Evolutionary conservation across 2,888 invertebrate species (phyloP), one percentile per base, ranked within the genome.

Genomic region (Epinotia ramella): DNA sequence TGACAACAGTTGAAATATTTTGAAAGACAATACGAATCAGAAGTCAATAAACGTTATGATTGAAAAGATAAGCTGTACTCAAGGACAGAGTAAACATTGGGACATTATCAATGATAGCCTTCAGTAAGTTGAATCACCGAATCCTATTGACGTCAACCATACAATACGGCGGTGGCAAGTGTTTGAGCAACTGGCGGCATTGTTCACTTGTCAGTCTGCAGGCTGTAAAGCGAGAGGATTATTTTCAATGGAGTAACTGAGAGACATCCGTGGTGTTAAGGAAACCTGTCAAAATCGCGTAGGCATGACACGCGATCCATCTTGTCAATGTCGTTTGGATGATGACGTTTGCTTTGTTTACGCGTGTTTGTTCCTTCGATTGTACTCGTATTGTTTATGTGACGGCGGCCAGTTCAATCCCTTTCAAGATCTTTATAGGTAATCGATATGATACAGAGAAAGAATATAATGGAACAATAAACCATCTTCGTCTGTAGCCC

Each of bases 81-180:
- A 65, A 71, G 70, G 70, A 40, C 16, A 18, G 46, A 33, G 65
- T 71, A 75, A 65, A 75, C 70, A 75, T 70, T 53, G 53, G 28
- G 70, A 59, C 60, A 71, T 46, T 66, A 71, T 75, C 53, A 65
- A 71, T 66, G 53, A 72, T 57, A 76, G 75, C 76, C 67, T 66
- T 72, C 72, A 67, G 67, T 63, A 67, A 20, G 57, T 57, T 59
- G 71, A 76, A 77, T 40, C 46, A 73, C 74, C 73, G 64, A 70
- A 75, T 76, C 63, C 44, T 63, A 73, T 78, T 79, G 77, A 80
- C 78, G 77, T 78, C 78, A 80, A 67, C 57, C 73, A 73, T 79
- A 79, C 73, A 80, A 79, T 77, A 78, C 73, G 77, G 75, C 77
- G 75, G 76, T 73, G 74, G 75, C 76, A 67, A 76, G 70, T 72